These are phyloP conservation scores for honey bee (Apis mellifera) DNA, from an alignment of 1,140 invertebrate species.

Conservation along the genomic window Amel_HAv3.1 CM009931.2:544001-544500, in stretches of 20 bases:
- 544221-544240: background rate
- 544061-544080: slow-evolving; percentile 19
- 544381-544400: background rate
- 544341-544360: no score
- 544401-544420: slow-evolving; percentile 28
- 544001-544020: background rate
- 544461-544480: slow-evolving; percentile 27
- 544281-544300: no score
- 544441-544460: slow-evolving; percentile 4
- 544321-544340: no score
- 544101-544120: background rate
- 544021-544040: slow-evolving; percentile 20
- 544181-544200: no score
- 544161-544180: background rate
- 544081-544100: slow-evolving; percentile 37
- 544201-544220: background rate
- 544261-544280: no score
- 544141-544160: background rate
- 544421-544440: slow-evolving; percentile 18
- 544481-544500: slow-evolving; percentile 29
- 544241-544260: no score
- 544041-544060: slow-evolving; percentile 37
- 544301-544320: no score
- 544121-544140: background rate
- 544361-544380: no score